phyloP scores from a whole-genome alignment of 2,797 vertebrate genomes.

The Xenops minutus region DNA sequence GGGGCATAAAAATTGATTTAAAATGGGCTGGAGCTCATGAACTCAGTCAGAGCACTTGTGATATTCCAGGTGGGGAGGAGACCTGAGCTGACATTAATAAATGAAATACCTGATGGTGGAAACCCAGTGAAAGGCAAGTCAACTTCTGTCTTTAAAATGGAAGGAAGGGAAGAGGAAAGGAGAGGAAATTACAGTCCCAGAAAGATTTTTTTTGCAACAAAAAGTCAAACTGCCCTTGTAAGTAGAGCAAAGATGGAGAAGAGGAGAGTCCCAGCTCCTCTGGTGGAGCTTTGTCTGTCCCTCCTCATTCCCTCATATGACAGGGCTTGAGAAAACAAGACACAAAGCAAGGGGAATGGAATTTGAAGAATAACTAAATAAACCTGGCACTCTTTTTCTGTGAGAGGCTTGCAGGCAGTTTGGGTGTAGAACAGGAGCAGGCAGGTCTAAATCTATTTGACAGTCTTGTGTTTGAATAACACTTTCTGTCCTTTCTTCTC shows the following conservation, averaged over 20 bases:
- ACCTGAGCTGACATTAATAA: not conserved
- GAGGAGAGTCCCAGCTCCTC: not conserved
- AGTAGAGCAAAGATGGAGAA: not conserved
- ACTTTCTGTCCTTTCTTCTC: too few relatives aligned
- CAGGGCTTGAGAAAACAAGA: not conserved
- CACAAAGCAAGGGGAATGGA: not conserved
- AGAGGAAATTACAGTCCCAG: not conserved
- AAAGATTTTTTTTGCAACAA: not conserved
- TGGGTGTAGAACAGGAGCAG: not conserved
- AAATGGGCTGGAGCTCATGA: not conserved
- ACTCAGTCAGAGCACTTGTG: too few relatives aligned
- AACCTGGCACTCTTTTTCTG: not conserved
- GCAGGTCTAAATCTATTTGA: too few relatives aligned
- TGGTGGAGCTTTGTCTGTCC: not conserved
- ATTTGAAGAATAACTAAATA: not conserved
- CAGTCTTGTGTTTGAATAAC: too few relatives aligned
- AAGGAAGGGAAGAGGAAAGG: rapidly evolving
- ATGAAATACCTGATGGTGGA: not conserved
- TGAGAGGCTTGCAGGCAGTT: not conserved
- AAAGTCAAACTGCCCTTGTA: not conserved
- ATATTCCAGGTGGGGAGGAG: not conserved
- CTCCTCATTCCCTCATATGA: not conserved
- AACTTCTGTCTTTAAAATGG: not conserved
- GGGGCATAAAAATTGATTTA: not conserved
- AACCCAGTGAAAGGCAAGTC: not conserved